Percentiles rank a stretch among this genome's conserved stretches.
phyloP scores from a whole-genome alignment of 2,113 vertebrate genomes.

The Regulus satrapa region DNA sequence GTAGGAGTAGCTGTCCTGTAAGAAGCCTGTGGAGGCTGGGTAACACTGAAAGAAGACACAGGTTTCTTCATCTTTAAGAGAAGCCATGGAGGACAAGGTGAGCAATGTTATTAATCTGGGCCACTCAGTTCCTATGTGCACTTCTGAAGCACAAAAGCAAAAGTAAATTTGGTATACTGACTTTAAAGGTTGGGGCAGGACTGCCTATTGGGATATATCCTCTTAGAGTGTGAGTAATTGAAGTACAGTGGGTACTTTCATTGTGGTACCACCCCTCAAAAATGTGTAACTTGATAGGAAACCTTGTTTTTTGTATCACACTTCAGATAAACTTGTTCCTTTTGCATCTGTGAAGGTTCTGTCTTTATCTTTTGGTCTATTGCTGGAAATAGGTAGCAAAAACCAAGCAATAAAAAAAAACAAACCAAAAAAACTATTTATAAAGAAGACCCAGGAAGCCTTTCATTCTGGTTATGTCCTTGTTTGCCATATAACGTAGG shows the following conservation, averaged over 20 bases:
- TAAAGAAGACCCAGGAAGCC: not conserved
- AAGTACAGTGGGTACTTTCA: not conserved
- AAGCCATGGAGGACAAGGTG: not conserved
- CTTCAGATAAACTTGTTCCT: not conserved
- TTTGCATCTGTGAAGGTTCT: not conserved
- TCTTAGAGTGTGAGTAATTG: not conserved
- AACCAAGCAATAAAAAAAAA: not conserved
- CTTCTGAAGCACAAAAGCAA: not conserved
- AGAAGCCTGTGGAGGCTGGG: not conserved
- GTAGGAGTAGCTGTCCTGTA: not conserved
- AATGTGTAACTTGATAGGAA: not conserved
- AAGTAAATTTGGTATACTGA: not conserved
- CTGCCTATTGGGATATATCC: not conserved
- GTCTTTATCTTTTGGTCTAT: not conserved
- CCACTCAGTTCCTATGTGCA: not conserved
- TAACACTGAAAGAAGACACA: not conserved
- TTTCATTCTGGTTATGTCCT: not conserved
- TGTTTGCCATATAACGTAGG: not conserved
- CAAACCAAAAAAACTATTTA: not conserved
- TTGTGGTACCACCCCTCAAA: not conserved
- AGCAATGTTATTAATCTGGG: not conserved
- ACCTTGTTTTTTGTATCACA: not conserved
- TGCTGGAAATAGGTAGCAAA: not conserved
- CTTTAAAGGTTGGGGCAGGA: not conserved
- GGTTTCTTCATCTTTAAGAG: not conserved